Evolutionary conservation across 2,113 vertebrate species (phyloP).

Genomic region (Gallinago paraguaiae): DNA sequence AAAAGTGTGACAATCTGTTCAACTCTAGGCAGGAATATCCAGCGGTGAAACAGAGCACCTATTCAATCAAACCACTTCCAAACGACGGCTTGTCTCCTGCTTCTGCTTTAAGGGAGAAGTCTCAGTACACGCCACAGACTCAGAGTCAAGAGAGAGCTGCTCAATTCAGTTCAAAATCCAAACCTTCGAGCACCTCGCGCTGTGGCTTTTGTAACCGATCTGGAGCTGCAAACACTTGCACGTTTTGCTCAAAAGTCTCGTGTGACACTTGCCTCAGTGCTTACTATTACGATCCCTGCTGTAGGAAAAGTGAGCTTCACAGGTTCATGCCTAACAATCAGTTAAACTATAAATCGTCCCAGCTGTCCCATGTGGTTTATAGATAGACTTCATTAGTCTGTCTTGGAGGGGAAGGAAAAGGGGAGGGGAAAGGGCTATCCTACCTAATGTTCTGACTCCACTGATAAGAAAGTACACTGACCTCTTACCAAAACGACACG

Average conservation of each 20-base stretch:
- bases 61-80: slow-evolving; percentile 71
- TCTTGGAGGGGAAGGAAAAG: slow-evolving; percentile 27
- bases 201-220: slow-evolving; percentile 96
- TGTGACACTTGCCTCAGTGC: slow-evolving; percentile 90
- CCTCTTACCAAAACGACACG: slow-evolving; percentile 27
- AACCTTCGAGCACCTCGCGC: slow-evolving; percentile 79
- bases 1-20: slow-evolving; percentile 83
- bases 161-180: slow-evolving; percentile 74
- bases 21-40: slow-evolving; percentile 70
- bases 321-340: slow-evolving; percentile 93
- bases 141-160: slow-evolving; percentile 85
- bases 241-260: slow-evolving; percentile 96
- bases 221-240: slow-evolving; percentile 90
- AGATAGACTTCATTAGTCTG: slow-evolving; percentile 75
- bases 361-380: slow-evolving; percentile 91
- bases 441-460: slow-evolving; percentile 50
- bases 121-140: slow-evolving; percentile 73
- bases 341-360: slow-evolving; percentile 92
- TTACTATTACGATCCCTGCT: slow-evolving; percentile 92
- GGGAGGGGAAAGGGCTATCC: slow-evolving; percentile 74
- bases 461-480: background rate
- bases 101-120: slow-evolving; percentile 69
- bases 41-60: slow-evolving; percentile 74
- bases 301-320: slow-evolving; percentile 90
- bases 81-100: slow-evolving; percentile 64